Base-by-base conservation (phyloP, 1,140 invertebrate genomes). In the Meloidogyne floridensis region DNA sequence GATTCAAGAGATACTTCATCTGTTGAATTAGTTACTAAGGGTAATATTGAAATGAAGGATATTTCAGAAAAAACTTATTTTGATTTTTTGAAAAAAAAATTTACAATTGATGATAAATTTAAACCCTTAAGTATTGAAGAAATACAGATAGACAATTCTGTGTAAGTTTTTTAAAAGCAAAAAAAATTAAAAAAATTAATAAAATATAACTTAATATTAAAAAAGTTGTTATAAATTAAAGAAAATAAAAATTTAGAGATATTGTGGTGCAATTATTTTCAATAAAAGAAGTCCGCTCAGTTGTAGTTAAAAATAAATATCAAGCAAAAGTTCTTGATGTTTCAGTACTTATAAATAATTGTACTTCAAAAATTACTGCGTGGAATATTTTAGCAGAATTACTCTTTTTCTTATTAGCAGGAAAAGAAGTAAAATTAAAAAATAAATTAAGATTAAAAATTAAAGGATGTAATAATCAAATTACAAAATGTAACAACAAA, bases 361-460 rank as follows among this genome's bases (percentile, higher is more conserved):
- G n/a, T 20, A 75, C n/a, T 20, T 13, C 73, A 3, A 18, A 54
- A 20, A 4, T 75, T n/a, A 6, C 73, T 7, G 73, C 73, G 18
- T 75, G 73, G 73, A 75, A 75, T 8, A 75, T 75, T n/a, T 75
- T 75, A 54, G 73, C 18, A 56, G 54, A 56, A 56, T 56, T 56
- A 11, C 10, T 56, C 8, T 56, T 10, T 11, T 56, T 11, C 13
- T 11, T 56, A 9, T 11, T 56, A 56, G 7, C 54, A 56, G 54
- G 11, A 3, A 56, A 56, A 10, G 54, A 56, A 56, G 54, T 56
- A 56, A 3, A 11, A 56, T 11, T 56, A 15, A 15, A 56, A 56
- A 56, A 11, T 56, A 56, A 56, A 10, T 10, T 56, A 56, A 56
- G 13, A 56, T 56, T 2, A 32, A 32, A 32, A 56, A 2, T 56